phyloP scores from a whole-genome alignment of 2,797 vertebrate genomes.

The Pseudomugil gertrudae region DNA sequence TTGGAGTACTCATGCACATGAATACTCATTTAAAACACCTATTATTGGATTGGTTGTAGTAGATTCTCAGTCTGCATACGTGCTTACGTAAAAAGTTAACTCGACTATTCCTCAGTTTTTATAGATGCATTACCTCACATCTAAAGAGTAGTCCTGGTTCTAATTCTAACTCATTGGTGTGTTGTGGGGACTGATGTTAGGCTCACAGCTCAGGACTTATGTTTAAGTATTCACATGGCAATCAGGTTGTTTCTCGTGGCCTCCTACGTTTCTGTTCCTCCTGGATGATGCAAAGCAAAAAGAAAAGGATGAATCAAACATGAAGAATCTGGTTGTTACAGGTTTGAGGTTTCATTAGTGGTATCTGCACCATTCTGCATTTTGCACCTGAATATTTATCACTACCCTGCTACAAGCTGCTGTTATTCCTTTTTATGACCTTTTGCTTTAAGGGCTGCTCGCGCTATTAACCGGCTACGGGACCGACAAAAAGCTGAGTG shows the following conservation, averaged over 20 bases:
- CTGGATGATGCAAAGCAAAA: too few species aligned
- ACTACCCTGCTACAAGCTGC: not conserved
- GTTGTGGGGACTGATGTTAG: not conserved
- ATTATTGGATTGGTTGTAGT: too few species aligned
- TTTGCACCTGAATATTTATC: not conserved
- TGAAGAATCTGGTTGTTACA: not conserved
- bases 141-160: not conserved
- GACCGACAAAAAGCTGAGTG: slow-evolving; percentile 14
- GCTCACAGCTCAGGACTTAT: not conserved
- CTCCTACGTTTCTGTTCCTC: not conserved
- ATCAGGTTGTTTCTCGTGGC: not conserved
- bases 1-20: not conserved
- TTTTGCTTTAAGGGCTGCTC: slow-evolving; percentile 19
- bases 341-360: not conserved
- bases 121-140: not conserved
- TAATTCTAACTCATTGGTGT: not conserved
- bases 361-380: not conserved
- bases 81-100: too few species aligned
- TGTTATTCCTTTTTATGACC: slow-evolving; percentile 16
- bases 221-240: not conserved
- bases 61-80: too few species aligned
- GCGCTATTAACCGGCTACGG: not conserved
- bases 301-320: too few species aligned
- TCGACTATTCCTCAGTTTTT: too few species aligned
- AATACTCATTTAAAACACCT: not conserved